Conservation (phyloP, 2,888 invertebrate genomes). For the Nomada ferruginata region DNA sequence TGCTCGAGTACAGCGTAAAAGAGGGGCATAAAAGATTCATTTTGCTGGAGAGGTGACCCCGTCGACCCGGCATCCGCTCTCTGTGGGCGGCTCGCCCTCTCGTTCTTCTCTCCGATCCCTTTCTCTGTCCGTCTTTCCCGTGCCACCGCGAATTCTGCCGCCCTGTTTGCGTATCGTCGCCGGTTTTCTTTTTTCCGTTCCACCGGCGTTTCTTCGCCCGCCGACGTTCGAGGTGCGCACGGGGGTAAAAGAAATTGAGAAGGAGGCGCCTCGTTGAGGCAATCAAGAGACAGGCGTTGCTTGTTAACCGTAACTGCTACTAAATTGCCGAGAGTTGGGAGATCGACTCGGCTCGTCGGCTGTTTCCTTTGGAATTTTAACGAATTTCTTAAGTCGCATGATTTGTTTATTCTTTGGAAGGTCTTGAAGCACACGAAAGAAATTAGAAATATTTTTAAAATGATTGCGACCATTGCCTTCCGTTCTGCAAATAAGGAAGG, state of each 20-base stretch:
- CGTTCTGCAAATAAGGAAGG: background rate
- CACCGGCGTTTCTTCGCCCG: constrained; percentile 3
- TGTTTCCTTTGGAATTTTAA: background rate
- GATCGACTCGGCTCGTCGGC: constrained; percentile 32
- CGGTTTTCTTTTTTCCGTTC: constrained; percentile 45
- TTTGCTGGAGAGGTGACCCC: constrained; percentile 73
- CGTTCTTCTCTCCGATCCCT: constrained; percentile 7
- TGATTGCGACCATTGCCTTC: too few species aligned
- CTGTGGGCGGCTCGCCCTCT: constrained; percentile 68
- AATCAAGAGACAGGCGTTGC: constrained; percentile 66
- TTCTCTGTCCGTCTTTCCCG: constrained; percentile 24
- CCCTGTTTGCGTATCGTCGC: constrained; percentile 1
- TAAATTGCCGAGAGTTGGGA: constrained; percentile 77
- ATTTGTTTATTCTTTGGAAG: too few species aligned
- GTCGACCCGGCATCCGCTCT: constrained; percentile 75
- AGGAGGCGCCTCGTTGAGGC: constrained; percentile 69
- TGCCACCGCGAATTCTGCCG: constrained; percentile 5
- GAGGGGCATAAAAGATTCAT: constrained; percentile 72
- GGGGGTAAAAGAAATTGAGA: constrained; percentile 39
- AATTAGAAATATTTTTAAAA: too few species aligned
- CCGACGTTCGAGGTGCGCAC: constrained; percentile 47
- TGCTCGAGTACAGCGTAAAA: constrained; percentile 61
- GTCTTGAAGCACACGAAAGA: too few species aligned
- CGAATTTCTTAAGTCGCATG: background rate
- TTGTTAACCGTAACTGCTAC: constrained; percentile 72